Conservation (phyloP, 1,140 invertebrate species). For the Caenorhabditis briggsae region DNA sequence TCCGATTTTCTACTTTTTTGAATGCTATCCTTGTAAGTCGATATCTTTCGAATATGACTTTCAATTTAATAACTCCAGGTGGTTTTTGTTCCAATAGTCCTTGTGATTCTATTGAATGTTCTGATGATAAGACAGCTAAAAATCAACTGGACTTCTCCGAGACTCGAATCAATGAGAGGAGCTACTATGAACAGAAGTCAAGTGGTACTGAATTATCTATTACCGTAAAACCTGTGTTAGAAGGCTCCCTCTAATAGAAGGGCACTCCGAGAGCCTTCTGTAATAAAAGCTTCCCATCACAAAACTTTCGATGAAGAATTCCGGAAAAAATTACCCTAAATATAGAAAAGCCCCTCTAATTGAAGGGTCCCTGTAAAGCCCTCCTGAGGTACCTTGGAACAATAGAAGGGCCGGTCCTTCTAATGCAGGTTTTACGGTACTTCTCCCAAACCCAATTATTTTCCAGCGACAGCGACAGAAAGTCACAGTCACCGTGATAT, state of each 20-base stretch:
- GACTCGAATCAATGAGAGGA: slow-evolving; percentile 42
- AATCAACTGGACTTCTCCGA: slow-evolving; percentile 58
- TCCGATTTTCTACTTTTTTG: slow-evolving; percentile 71
- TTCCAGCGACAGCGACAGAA: slow-evolving; percentile 69
- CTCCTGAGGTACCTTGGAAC: too few species aligned
- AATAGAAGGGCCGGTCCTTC: too few species aligned
- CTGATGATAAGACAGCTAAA: slow-evolving; percentile 70
- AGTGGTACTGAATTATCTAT: not conserved
- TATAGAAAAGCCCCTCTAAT: too few species aligned
- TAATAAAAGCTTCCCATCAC: too few species aligned
- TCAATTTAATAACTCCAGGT: slow-evolving; percentile 66
- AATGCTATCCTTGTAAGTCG: slow-evolving; percentile 76
- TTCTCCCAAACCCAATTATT: too few species aligned
- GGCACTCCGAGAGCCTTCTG: too few species aligned
- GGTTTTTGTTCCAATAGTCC: slow-evolving; percentile 76
- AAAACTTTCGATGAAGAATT: not conserved
- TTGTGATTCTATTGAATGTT: slow-evolving; percentile 74
- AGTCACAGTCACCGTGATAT: slow-evolving; percentile 75
- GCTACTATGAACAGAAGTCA: slow-evolving; percentile 15
- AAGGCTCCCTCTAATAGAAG: too few species aligned
- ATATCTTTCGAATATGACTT: too few species aligned
- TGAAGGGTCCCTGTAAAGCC: too few species aligned
- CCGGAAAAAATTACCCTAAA: too few species aligned
- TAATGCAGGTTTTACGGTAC: too few species aligned
- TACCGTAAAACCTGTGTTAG: not conserved